phyloP scores from a whole-genome alignment of 2,888 invertebrate species.

The Phragmatobia fuliginosa region DNA sequence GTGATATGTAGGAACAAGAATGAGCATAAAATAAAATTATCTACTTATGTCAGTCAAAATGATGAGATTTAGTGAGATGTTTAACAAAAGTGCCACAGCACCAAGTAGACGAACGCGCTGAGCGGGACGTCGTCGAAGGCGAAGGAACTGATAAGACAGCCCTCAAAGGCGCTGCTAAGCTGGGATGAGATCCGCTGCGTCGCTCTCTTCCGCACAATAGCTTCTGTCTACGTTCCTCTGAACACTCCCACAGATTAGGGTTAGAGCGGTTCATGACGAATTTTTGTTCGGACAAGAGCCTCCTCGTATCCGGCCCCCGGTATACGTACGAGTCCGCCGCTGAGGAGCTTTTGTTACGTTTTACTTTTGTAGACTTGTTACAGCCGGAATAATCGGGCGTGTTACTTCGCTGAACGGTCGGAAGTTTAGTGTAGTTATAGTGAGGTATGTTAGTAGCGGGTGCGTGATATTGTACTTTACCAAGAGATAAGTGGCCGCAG shows the following conservation, averaged over 20 bases:
- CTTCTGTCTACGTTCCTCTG: constrained; percentile 68
- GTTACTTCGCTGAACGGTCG: constrained; percentile 71
- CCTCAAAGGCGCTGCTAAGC: constrained; percentile 61
- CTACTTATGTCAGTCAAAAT: constrained; percentile 88
- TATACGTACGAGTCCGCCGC: constrained; percentile 77
- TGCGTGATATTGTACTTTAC: constrained; percentile 91
- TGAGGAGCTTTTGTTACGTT: constrained; percentile 83
- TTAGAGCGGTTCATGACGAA: constrained; percentile 82
- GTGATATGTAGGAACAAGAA: constrained; percentile 57
- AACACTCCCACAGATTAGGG: constrained; percentile 79
- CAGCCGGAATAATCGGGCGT: constrained; percentile 73
- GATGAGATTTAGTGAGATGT: constrained; percentile 92
- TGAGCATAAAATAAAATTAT: constrained; percentile 49
- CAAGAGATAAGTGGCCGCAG: constrained; percentile 88
- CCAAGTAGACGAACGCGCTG: constrained; percentile 90
- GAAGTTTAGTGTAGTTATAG: constrained; percentile 78
- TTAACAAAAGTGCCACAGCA: constrained; percentile 93
- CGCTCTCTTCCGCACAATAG: constrained; percentile 64
- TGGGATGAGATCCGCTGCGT: constrained; percentile 79
- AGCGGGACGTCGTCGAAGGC: constrained; percentile 66
- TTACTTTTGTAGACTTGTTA: constrained; percentile 74
- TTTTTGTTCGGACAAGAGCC: constrained; percentile 75
- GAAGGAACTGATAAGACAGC: constrained; percentile 53
- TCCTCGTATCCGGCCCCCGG: constrained; percentile 73
- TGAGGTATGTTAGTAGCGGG: constrained; percentile 84